Evolutionary conservation across 2,113 vertebrate genomes (phyloP).

Genomic region (Chionomys nivalis): DNA sequence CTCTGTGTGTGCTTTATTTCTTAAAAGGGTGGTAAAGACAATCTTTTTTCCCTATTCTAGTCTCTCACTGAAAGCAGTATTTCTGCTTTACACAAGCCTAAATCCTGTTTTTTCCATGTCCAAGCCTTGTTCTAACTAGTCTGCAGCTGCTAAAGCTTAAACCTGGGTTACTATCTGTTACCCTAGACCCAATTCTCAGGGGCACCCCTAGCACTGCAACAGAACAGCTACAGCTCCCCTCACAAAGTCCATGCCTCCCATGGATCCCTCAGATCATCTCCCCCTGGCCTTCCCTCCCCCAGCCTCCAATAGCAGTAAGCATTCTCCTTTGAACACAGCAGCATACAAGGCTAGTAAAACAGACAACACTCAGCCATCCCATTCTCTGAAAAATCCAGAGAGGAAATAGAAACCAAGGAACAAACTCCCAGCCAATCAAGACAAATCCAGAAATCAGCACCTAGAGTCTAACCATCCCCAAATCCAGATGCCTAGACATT

Average conservation of each 20-base stretch:
- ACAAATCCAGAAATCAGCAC: neutral
- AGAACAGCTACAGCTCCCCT: neutral
- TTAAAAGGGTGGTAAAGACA: neutral
- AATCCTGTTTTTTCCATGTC: neutral
- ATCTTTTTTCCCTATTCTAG: neutral
- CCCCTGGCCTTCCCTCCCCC: neutral
- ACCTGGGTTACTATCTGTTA: neutral
- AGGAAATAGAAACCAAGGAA: neutral
- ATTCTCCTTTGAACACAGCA: neutral
- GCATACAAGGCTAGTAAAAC: neutral
- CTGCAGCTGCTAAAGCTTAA: conserved; percentile 6
- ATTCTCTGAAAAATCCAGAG: neutral
- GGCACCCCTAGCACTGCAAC: neutral
- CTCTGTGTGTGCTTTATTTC: accelerated
- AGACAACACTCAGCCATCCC: neutral
- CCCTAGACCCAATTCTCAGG: neutral
- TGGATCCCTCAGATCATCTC: neutral
- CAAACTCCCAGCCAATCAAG: neutral
- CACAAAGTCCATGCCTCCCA: neutral
- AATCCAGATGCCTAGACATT: neutral
- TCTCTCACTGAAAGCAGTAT: neutral
- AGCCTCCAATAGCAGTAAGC: neutral
- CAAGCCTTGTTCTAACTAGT: neutral
- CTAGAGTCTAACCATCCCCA: neutral
- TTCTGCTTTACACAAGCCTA: neutral